These are phyloP conservation scores for Nemurella pictetii DNA, from an alignment of 2,888 invertebrate species.

Conservation along the genomic window DNA sequence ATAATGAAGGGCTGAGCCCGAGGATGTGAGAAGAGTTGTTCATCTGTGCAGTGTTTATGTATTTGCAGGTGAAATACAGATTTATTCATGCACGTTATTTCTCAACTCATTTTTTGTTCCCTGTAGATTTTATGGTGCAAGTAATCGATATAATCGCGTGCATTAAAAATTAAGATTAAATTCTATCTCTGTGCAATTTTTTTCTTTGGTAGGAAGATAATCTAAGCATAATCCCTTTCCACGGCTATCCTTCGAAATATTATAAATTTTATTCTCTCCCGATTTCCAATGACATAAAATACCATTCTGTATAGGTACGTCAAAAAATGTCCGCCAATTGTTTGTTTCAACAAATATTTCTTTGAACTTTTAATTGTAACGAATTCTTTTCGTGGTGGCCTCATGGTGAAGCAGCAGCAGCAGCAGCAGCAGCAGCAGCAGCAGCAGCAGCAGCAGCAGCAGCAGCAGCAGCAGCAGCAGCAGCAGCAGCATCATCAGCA, in stretches of 20 bases:
- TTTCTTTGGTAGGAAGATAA: too few relatives aligned
- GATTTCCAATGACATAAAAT: neutral
- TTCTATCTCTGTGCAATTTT: too few relatives aligned
- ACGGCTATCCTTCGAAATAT: too few relatives aligned
- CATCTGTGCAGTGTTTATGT: neutral
- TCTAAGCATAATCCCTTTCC: too few relatives aligned
- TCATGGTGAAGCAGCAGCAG: neutral
- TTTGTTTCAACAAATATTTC: neutral
- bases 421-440: neutral
- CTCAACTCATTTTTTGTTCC: neutral
- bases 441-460: neutral
- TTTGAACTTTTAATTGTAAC: neutral
- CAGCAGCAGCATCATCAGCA: neutral
- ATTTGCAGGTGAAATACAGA: neutral
- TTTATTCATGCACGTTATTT: neutral
- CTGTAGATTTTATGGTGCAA: neutral
- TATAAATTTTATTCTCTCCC: too few relatives aligned
- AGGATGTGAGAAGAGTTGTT: neutral
- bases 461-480: too few relatives aligned
- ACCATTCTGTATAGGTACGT: too few relatives aligned
- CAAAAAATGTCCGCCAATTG: too few relatives aligned
- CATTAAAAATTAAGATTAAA: too few relatives aligned
- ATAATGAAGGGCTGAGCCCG: neutral
- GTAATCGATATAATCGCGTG: too few relatives aligned
- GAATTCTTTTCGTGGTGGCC: neutral